Conservation (phyloP, 2,888 invertebrate species). For the Ochropleura leucogaster region DNA sequence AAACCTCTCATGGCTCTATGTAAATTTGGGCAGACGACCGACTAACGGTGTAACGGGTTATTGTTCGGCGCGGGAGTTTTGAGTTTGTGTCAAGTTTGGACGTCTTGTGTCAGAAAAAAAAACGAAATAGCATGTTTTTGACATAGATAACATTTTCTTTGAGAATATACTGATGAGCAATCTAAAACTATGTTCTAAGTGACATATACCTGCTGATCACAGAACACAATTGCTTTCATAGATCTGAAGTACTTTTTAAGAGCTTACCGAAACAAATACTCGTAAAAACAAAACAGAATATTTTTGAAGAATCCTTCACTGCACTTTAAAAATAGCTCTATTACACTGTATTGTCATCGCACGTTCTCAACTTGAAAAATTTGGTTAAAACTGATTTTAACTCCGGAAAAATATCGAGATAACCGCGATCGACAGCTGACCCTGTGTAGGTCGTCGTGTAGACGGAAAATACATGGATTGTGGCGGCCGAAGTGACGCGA, state of each 20-base stretch:
- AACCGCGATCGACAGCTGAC: slow-evolving; percentile 70
- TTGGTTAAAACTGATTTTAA: slow-evolving; percentile 16
- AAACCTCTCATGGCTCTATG: slow-evolving; percentile 54
- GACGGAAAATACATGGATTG: slow-evolving; percentile 71
- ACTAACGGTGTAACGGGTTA: slow-evolving; percentile 67
- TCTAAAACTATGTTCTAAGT: background rate
- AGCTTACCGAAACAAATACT: slow-evolving; percentile 57
- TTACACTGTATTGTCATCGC: slow-evolving; percentile 37
- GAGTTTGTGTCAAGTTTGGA: slow-evolving; percentile 39
- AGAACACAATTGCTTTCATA: background rate
- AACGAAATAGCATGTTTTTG: slow-evolving; percentile 10
- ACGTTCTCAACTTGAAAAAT: slow-evolving; percentile 30
- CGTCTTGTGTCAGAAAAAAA: slow-evolving; percentile 18
- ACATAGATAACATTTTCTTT: background rate
- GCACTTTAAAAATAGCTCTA: slow-evolving; percentile 58
- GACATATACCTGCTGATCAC: slow-evolving; percentile 5
- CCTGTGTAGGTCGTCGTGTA: slow-evolving; percentile 76
- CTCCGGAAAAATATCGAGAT: slow-evolving; percentile 48
- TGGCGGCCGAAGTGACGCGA: slow-evolving; percentile 78
- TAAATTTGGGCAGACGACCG: slow-evolving; percentile 67
- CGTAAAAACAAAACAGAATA: slow-evolving; percentile 37
- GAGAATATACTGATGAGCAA: background rate
- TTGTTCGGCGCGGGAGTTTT: slow-evolving; percentile 55
- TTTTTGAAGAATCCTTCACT: slow-evolving; percentile 56
- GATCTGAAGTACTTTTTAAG: background rate